Evolutionary conservation across 2,113 vertebrate genomes (phyloP).

Genomic region (Glaucomys volans): DNA sequence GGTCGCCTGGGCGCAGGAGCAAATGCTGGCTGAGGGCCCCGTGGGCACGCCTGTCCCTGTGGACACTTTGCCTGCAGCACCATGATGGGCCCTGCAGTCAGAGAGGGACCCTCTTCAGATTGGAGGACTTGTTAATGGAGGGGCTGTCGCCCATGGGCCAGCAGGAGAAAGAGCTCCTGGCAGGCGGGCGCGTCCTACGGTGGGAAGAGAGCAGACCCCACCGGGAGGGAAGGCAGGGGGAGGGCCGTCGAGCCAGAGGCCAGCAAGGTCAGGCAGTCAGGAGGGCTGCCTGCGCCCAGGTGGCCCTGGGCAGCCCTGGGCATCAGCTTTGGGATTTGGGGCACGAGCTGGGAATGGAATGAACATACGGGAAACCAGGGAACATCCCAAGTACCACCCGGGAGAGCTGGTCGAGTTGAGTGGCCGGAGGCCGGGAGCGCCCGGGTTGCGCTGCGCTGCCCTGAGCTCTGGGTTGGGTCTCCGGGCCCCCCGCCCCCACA

Average conservation of each 20-base stretch:
- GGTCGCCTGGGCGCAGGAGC: not conserved
- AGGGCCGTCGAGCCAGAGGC: too few relatives aligned
- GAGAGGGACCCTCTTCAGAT: too few relatives aligned
- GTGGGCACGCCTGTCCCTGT: not conserved
- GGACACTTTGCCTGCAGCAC: not conserved
- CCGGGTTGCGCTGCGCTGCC: too few relatives aligned
- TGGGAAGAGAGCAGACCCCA: not conserved
- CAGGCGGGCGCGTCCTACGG: too few relatives aligned
- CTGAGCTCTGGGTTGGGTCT: too few relatives aligned
- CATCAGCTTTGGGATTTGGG: fast-evolving
- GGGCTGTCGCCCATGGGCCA: too few relatives aligned
- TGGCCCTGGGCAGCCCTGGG: too few relatives aligned
- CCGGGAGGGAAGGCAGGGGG: fast-evolving
- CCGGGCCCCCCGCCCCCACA: not conserved
- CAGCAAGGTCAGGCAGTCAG: too few relatives aligned
- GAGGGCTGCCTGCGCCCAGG: too few relatives aligned
- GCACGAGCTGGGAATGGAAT: not conserved
- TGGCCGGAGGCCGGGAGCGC: not conserved
- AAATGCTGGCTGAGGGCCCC: not conserved
- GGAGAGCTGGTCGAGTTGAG: fast-evolving
- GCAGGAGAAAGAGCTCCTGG: too few relatives aligned
- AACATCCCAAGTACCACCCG: not conserved
- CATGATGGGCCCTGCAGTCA: too few relatives aligned
- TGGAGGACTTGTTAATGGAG: too few relatives aligned
- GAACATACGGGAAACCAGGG: not conserved